Evolutionary conservation across 2,797 vertebrate genomes (phyloP).

Genomic region (Siniperca obscura): DNA sequence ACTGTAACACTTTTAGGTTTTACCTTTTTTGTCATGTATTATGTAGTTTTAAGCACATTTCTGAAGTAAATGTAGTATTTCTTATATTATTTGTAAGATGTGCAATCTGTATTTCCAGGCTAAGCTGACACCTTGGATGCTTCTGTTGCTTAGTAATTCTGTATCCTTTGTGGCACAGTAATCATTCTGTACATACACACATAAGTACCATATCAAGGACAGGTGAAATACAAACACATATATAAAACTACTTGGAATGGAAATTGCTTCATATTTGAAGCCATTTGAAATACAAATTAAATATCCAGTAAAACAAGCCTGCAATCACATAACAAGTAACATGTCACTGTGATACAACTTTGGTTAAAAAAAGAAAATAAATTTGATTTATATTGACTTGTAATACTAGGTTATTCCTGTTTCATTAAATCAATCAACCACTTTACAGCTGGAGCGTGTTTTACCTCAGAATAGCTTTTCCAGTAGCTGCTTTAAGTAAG

Average conservation of each 20-base stretch:
- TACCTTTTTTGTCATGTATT: not conserved
- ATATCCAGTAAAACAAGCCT: not conserved
- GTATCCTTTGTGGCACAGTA: not conserved
- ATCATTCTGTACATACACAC: not conserved
- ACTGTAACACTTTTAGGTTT: not conserved
- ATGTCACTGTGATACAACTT: not conserved
- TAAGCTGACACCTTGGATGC: not conserved
- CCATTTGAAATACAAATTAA: not conserved
- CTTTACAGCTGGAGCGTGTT: not conserved
- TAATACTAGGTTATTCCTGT: not conserved
- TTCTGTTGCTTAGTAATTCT: not conserved
- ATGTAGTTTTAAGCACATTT: not conserved
- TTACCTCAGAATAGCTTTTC: slow-evolving; percentile 12
- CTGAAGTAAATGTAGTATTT: not conserved
- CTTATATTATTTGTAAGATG: not conserved
- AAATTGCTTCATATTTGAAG: not conserved
- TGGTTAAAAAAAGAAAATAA: not conserved
- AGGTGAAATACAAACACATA: not conserved
- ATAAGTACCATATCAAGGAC: not conserved
- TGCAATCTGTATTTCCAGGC: not conserved
- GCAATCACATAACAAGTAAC: not conserved
- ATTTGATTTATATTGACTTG: slow-evolving; percentile 1
- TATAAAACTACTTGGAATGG: not conserved
- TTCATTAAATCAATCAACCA: slow-evolving; percentile 17
- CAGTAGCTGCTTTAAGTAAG: slow-evolving; percentile 15